Conservation (phyloP, 2,888 invertebrate species). For the Lepidochitona cinerea region DNA sequence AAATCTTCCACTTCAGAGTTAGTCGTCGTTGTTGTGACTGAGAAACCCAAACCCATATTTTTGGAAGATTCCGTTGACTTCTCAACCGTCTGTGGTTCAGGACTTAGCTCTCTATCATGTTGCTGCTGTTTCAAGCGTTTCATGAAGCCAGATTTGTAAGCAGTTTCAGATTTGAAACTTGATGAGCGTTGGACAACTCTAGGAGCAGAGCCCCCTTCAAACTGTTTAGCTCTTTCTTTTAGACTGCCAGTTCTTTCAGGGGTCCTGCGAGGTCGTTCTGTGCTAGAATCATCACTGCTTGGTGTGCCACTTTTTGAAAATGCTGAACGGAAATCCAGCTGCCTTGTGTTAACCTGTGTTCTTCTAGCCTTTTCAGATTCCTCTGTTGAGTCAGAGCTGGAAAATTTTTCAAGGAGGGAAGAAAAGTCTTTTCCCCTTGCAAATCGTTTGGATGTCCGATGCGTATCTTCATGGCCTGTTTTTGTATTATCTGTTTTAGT, state of each 20-base stretch:
- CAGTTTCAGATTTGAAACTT: constrained; percentile 53
- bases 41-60: too few species aligned
- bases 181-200: constrained; percentile 43
- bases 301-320: constrained; percentile 22
- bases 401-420: constrained; percentile 54
- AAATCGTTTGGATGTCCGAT: constrained; percentile 32
- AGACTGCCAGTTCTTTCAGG: constrained; percentile 68
- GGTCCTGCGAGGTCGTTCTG: constrained; percentile 36
- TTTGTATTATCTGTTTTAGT: neutral
- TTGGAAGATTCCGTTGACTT: too few species aligned
- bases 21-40: too few species aligned
- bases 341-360: neutral
- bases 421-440: constrained; percentile 48
- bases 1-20: too few species aligned
- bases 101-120: too few species aligned
- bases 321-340: neutral
- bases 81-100: too few species aligned
- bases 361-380: neutral
- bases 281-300: constrained; percentile 38
- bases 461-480: constrained; percentile 12
- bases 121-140: constrained; percentile 38
- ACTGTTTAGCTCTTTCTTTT: constrained; percentile 57
- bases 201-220: constrained; percentile 72
- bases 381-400: constrained; percentile 46
- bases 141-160: constrained; percentile 55